These are phyloP conservation scores for Loripinus fragilis DNA, from an alignment of 2,888 invertebrate genomes.

Conservation along the genomic window DNA sequence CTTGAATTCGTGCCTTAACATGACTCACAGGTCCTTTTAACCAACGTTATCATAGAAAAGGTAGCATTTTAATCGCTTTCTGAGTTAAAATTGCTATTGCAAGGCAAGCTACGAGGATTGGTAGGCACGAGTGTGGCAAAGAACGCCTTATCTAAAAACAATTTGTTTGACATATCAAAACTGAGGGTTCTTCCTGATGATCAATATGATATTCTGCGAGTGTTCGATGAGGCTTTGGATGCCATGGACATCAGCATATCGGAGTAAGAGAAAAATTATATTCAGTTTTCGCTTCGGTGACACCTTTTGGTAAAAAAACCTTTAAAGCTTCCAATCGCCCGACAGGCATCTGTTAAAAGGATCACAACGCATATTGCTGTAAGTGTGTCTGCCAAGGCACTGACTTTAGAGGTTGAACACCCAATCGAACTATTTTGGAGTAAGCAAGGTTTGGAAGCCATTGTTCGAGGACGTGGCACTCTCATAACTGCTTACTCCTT, in stretches of 20 bases:
- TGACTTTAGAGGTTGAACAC: background rate
- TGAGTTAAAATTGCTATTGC: background rate
- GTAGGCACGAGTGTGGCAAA: background rate
- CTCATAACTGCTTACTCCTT: conserved; percentile 28
- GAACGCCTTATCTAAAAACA: conserved; percentile 8
- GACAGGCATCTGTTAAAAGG: background rate
- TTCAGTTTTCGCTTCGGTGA: conserved; percentile 35
- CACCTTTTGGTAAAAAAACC: conserved; percentile 15
- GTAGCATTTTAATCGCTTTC: background rate
- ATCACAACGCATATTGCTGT: conserved; percentile 6
- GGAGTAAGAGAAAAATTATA: conserved; percentile 2
- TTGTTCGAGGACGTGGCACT: background rate
- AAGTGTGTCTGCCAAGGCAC: conserved; percentile 6
- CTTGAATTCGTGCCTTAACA: conserved; percentile 8
- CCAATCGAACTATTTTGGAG: conserved; percentile 27
- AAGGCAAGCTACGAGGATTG: background rate
- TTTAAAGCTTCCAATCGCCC: conserved; percentile 16
- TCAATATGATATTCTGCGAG: background rate
- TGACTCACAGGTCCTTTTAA: background rate
- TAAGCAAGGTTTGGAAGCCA: conserved; percentile 24
- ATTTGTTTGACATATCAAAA: background rate
- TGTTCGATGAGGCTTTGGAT: conserved; percentile 22
- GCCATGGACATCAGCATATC: background rate
- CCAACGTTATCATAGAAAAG: background rate
- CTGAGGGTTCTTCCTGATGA: conserved; percentile 16